These are phyloP conservation scores for Pungitius pungitius DNA, from an alignment of 2,113 vertebrate species.

Conservation along the genomic window DNA sequence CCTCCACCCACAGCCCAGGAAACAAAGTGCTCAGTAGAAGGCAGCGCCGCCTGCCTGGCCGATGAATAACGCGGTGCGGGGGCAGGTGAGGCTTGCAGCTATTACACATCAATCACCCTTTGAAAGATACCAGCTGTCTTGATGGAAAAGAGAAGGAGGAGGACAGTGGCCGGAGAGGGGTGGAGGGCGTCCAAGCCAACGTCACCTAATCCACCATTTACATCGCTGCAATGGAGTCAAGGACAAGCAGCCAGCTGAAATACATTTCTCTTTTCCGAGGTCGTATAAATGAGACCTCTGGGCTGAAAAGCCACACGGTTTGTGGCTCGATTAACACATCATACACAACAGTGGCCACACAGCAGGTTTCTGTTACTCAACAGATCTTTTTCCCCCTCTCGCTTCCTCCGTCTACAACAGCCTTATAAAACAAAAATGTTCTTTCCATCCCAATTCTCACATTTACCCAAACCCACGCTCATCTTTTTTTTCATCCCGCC, in stretches of 20 bases:
- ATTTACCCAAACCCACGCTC: constrained; percentile 63
- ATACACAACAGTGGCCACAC: constrained; percentile 75
- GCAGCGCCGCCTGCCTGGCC: constrained; percentile 46
- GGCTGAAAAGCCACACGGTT: constrained; percentile 75
- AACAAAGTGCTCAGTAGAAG: constrained; percentile 67
- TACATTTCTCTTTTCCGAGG: constrained; percentile 71
- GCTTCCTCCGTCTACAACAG: constrained; percentile 39
- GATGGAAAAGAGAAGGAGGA: constrained; percentile 76
- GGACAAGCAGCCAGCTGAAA: constrained; percentile 78
- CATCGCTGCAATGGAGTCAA: constrained; percentile 79
- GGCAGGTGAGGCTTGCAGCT: constrained; percentile 80
- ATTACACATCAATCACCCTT: constrained; percentile 85
- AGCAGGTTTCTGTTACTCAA: constrained; percentile 77
- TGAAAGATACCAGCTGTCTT: constrained; percentile 83
- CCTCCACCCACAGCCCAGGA: constrained; percentile 40
- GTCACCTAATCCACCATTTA: constrained; percentile 80
- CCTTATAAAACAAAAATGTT: constrained; percentile 67
- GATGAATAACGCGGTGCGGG: constrained; percentile 67
- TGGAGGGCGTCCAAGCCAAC: constrained; percentile 56
- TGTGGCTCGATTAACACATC: constrained; percentile 81
- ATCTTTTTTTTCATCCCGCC: constrained; percentile 59
- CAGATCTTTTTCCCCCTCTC: constrained; percentile 9
- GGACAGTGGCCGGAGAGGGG: constrained; percentile 45
- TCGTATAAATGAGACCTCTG: constrained; percentile 77
- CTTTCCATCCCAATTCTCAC: constrained; percentile 76